These are phyloP conservation scores for Peribatodes rhomboidaria DNA, from an alignment of 2,888 invertebrate species.

Conservation along the genomic window DNA sequence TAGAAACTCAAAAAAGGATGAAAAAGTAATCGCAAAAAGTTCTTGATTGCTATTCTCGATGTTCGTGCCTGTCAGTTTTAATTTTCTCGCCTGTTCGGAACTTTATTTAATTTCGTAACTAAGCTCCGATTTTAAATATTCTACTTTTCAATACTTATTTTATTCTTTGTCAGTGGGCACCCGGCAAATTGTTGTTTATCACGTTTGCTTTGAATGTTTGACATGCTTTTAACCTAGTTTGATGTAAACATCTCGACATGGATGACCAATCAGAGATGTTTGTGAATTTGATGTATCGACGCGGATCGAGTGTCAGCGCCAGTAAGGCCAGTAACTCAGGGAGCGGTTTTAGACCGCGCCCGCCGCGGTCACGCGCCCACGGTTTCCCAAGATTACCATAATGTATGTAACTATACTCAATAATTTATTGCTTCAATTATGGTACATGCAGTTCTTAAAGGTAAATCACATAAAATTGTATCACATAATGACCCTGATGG, in stretches of 20 bases:
- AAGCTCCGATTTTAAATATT: conserved; percentile 12
- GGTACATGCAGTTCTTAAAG: too few species aligned
- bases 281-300: conserved; percentile 37
- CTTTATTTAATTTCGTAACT: conserved; percentile 32
- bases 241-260: conserved; percentile 31
- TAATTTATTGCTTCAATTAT: too few species aligned
- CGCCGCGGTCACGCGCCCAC: too few species aligned
- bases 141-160: not conserved
- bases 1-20: conserved; percentile 12
- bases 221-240: conserved; percentile 41
- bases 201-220: conserved; percentile 33
- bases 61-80: conserved; percentile 30
- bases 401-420: too few species aligned
- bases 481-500: too few species aligned
- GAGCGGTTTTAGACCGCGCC: too few species aligned
- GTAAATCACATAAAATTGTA: too few species aligned
- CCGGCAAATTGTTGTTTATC: not conserved
- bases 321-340: too few species aligned
- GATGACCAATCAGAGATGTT: conserved; percentile 44
- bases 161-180: not conserved
- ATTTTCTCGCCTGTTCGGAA: conserved; percentile 18
- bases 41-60: conserved; percentile 33
- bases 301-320: conserved; percentile 26
- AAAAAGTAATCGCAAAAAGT: conserved; percentile 29
- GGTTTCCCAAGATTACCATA: too few species aligned